Conservation (phyloP, 1,140 invertebrate species). For the Sinonovacula constricta region DNA sequence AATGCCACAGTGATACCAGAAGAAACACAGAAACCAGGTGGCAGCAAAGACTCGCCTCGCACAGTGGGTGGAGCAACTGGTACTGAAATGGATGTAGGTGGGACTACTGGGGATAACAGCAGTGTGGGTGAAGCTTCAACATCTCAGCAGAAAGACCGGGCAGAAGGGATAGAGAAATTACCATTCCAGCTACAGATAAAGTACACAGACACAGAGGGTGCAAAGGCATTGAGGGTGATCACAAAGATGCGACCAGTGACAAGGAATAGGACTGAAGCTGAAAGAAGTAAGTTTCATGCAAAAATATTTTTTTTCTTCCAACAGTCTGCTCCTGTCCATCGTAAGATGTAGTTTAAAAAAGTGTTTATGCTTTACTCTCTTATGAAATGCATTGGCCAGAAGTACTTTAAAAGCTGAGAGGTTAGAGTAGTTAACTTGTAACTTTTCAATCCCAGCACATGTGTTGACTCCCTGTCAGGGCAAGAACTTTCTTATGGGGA, state of each 20-base stretch:
- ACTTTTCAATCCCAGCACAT: no score
- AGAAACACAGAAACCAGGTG: not conserved
- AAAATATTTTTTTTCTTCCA: not conserved
- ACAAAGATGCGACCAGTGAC: conserved; percentile 67
- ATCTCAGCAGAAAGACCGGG: no score
- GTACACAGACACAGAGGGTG: conserved; percentile 71
- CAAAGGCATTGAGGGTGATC: conserved; percentile 67
- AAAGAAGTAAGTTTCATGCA: conserved; percentile 68
- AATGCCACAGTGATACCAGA: not conserved
- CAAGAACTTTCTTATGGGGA: no score
- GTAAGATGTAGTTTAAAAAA: no score
- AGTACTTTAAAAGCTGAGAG: no score
- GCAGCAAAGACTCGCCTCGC: not conserved
- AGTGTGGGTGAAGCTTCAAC: not conserved
- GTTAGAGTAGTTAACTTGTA: no score
- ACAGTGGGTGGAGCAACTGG: not conserved
- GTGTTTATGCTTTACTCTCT: no score
- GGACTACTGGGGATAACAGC: not conserved
- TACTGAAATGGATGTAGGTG: not conserved
- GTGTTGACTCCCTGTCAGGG: no score
- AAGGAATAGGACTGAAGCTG: conserved; percentile 62
- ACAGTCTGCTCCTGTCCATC: not conserved
- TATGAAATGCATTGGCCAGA: no score
- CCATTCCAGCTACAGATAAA: conserved; percentile 72
- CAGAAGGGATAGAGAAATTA: conserved; percentile 1